phyloP scores from a whole-genome alignment of 2,797 vertebrate species.

The Lepidocolaptes lacrymiger region DNA sequence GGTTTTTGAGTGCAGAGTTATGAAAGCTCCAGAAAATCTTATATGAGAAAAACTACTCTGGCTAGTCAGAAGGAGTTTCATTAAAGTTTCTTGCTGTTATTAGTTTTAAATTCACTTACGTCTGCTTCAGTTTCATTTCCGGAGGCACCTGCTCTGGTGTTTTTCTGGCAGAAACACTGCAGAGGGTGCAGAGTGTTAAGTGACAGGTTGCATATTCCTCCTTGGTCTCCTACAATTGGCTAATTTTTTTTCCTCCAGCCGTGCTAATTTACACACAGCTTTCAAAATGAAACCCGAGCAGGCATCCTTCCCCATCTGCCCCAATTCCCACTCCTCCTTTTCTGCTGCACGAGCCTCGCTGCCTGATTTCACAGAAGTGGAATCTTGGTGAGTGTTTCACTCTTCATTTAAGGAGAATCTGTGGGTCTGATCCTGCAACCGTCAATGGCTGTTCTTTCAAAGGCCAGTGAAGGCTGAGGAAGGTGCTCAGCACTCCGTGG shows the following conservation, averaged over 20 bases:
- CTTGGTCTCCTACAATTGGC: neutral
- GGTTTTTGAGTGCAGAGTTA: neutral
- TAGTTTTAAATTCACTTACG: slow-evolving; percentile 42
- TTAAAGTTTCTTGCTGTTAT: slow-evolving; percentile 28
- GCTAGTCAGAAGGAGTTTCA: slow-evolving; percentile 22
- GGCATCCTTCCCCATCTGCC: neutral
- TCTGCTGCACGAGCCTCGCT: neutral
- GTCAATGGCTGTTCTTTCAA: neutral
- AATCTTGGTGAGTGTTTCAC: neutral
- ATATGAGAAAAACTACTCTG: neutral
- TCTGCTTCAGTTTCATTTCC: slow-evolving; percentile 5
- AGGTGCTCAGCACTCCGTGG: neutral
- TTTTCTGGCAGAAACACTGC: neutral
- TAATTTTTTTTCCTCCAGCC: neutral
- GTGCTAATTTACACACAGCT: neutral
- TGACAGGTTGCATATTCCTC: slow-evolving; percentile 5
- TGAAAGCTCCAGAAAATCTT: slow-evolving; percentile 10
- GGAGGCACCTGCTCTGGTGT: neutral
- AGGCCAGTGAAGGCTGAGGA: neutral
- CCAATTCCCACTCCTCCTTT: neutral
- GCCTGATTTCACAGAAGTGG: neutral
- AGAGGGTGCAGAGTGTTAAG: neutral
- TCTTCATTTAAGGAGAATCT: neutral
- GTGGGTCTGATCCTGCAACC: neutral
- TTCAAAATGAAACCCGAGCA: neutral